These are phyloP conservation scores for Cranoglanis bouderius DNA, from an alignment of 2,113 vertebrate genomes.

Conservation along the genomic window DNA sequence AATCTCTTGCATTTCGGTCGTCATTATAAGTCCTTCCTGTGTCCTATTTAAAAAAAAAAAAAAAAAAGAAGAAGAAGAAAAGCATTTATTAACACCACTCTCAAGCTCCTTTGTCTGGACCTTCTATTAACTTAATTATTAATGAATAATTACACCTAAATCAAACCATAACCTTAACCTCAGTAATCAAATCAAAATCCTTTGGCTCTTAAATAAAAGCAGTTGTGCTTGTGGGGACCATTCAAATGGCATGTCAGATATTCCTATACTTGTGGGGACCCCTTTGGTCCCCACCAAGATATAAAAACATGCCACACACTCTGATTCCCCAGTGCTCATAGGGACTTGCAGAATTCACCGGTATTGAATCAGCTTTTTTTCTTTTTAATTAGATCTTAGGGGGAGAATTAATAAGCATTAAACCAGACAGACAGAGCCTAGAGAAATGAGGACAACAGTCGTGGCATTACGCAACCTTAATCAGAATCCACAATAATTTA, in stretches of 20 bases:
- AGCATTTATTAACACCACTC: slow-evolving; percentile 3
- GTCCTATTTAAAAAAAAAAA: slow-evolving; percentile 58
- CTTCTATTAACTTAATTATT: neutral
- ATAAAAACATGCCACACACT: slow-evolving; percentile 7
- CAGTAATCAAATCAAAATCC: neutral
- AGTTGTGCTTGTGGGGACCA: neutral
- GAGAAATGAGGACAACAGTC: neutral
- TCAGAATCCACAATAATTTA: neutral
- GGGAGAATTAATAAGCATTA: slow-evolving; percentile 11
- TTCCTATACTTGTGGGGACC: neutral
- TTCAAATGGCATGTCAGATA: neutral
- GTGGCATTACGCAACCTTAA: neutral
- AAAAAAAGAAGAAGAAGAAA: neutral
- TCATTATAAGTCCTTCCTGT: slow-evolving; percentile 64
- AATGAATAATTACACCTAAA: neutral
- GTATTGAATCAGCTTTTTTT: slow-evolving; percentile 3
- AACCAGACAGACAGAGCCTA: neutral
- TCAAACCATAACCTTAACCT: neutral
- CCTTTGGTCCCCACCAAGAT: neutral
- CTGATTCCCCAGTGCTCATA: neutral
- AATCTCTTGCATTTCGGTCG: slow-evolving; percentile 79
- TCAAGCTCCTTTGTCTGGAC: neutral
- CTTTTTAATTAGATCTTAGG: slow-evolving; percentile 14
- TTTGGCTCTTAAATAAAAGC: neutral
- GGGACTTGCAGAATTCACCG: neutral